These are phyloP conservation scores for Pelodytes ibericus DNA, from an alignment of 2,797 vertebrate species.

Conservation along the genomic window DNA sequence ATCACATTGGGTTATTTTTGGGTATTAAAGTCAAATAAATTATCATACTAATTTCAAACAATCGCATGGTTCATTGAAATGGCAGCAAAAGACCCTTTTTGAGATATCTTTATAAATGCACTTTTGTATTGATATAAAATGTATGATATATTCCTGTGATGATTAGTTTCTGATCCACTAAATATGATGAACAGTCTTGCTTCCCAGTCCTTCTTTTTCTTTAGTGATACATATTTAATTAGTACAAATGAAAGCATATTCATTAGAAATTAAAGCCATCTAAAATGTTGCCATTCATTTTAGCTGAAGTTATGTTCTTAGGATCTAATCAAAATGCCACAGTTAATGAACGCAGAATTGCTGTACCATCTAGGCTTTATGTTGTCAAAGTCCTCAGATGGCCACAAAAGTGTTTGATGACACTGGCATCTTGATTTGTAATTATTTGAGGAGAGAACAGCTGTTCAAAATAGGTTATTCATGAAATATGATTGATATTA, in stretches of 20 bases:
- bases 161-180: not conserved
- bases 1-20: too few species aligned
- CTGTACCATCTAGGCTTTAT: not conserved
- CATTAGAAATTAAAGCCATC: not conserved
- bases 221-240: not conserved
- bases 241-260: not conserved
- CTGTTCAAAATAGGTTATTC: not conserved
- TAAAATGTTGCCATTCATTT: not conserved
- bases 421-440: conserved; percentile 26
- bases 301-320: not conserved
- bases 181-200: not conserved
- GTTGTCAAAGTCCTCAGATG: conserved; percentile 26
- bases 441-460: conserved; percentile 35
- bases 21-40: too few species aligned
- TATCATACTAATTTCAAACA: too few species aligned
- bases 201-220: not conserved
- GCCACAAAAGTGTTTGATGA: conserved; percentile 8
- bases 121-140: too few species aligned
- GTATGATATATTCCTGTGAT: too few species aligned
- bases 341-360: not conserved
- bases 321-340: not conserved
- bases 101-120: too few species aligned
- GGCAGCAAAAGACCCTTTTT: not conserved
- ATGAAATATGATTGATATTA: conserved; percentile 44
- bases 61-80: too few species aligned